Evolutionary conservation across 2,113 vertebrate genomes (phyloP).

Genomic region (Plestiodon gilberti): DNA sequence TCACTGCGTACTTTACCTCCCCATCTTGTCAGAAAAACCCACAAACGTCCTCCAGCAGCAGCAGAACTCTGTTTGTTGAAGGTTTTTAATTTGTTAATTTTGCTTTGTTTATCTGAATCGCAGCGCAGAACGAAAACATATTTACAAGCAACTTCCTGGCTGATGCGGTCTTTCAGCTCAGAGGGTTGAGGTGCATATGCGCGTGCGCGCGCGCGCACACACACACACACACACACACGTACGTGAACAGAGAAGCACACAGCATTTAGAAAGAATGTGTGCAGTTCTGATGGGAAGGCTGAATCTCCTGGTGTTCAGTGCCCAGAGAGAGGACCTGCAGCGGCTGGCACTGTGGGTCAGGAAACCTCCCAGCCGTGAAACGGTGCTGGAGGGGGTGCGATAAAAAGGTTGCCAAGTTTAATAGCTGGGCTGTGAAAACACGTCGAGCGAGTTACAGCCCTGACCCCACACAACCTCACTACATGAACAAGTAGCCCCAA

Average conservation of each 20-base stretch:
- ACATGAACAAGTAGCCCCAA: background rate
- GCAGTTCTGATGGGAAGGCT: background rate
- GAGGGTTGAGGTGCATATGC: background rate
- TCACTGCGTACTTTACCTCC: background rate
- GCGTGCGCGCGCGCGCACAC: too few relatives aligned
- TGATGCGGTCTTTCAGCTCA: background rate
- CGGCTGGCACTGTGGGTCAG: background rate
- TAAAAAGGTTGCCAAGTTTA: conserved; percentile 1
- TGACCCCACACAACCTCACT: background rate
- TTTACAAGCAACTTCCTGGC: rapidly evolving
- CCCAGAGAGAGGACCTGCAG: background rate
- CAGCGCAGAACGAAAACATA: background rate
- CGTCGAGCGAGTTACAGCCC: background rate
- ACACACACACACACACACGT: too few relatives aligned
- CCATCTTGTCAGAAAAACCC: background rate
- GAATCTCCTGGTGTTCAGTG: background rate
- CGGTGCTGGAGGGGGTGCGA: background rate
- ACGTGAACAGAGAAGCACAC: too few relatives aligned
- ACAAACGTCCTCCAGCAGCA: background rate
- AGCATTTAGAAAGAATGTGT: too few relatives aligned
- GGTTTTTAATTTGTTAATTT: rapidly evolving
- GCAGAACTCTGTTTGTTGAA: background rate
- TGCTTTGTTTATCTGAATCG: background rate
- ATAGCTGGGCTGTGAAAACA: conserved; percentile 3
- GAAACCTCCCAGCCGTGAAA: background rate